Evolutionary conservation across 37 sponge, comb jelly and placozoan species (phyloP), one percentile per base, ranked within the genome.

Genomic region (Ianthella basta): DNA sequence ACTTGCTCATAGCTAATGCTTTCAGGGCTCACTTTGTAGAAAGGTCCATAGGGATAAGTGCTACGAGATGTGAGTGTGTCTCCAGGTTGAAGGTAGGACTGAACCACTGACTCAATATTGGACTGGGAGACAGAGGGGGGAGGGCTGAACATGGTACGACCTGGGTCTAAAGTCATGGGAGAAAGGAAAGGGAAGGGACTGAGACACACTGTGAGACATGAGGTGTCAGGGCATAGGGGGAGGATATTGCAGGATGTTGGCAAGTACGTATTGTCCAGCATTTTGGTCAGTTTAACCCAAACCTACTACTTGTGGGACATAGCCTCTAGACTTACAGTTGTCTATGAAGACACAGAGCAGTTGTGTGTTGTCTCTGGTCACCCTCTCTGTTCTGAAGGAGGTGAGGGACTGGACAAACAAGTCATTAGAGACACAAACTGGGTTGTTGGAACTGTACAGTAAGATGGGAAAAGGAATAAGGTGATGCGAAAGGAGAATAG

Each of bases 331-430:
- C 73, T 72, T 8, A 72, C 73, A 72, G 19, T 72, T 72, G 41
- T 72, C 73, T 37, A 72, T 34, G 41, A 72, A 72, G 73, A 72
- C 36, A 19, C 73, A 72, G 12, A 72, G 73, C 36, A 72, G 73
- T 13, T 72, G 40, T 30, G 32, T 38, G 19, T 40, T 72, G 23
- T 40, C 73, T 19, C 39, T 37, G 18, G 73, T 72, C 32, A 72
- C 73, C 20, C 23, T 12, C 39, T 72, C 73, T 37, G 73, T 72
- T 19, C 73, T 33, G 40, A 72, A 37, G 18, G 73, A 37, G 73
- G 37, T 37, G 20, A 19, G 73, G 13, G 73, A 72, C 41, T 37
- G 73, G 19, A 72, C 20, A 40, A 34, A 37, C 20, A 19, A 13
- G 41, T 72, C 73, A 34, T 20, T 30, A 38, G 73, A 15, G 40